These are phyloP conservation scores for Aspidapion aeneum DNA, from an alignment of 2,888 invertebrate species.

Conservation along the genomic window DNA sequence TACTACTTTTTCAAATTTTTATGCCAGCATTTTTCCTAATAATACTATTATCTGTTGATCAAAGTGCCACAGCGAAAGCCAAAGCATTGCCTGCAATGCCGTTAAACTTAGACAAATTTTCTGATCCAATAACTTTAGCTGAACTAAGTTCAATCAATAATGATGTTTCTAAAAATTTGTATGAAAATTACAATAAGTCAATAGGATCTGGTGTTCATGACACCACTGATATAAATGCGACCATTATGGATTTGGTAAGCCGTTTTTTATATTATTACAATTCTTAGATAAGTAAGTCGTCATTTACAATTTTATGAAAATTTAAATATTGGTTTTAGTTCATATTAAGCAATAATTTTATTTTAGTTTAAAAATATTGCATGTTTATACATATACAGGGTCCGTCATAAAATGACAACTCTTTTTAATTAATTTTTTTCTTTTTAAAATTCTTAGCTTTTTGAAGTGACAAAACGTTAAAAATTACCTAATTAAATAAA, in stretches of 20 bases:
- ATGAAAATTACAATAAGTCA: constrained; percentile 26
- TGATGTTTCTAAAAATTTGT: constrained; percentile 14
- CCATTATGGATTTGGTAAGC: constrained; percentile 32
- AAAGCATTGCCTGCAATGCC: constrained; percentile 53
- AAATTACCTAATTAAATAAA: no score
- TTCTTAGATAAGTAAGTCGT: no score
- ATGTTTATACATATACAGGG: no score
- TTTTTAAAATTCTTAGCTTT: no score
- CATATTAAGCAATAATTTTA: no score
- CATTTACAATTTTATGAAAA: no score
- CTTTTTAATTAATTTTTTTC: no score
- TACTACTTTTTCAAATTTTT: constrained; percentile 62
- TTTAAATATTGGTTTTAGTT: no score
- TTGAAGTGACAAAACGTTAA: no score
- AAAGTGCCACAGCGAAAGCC: constrained; percentile 38
- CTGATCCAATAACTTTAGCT: constrained; percentile 41
- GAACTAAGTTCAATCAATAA: constrained; percentile 20
- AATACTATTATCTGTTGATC: constrained; percentile 59
- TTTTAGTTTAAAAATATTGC: no score
- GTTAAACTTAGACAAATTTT: constrained; percentile 52
- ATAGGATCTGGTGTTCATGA: constrained; percentile 39
- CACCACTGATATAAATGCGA: constrained; percentile 26
- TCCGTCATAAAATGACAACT: no score
- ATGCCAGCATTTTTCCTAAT: constrained; percentile 65
- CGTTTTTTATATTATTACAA: no score